Percentiles rank a stretch among this genome's conserved stretches.
Evolutionary conservation across 2,888 invertebrate species (phyloP).

Genomic region (Fragum whitleyi): DNA sequence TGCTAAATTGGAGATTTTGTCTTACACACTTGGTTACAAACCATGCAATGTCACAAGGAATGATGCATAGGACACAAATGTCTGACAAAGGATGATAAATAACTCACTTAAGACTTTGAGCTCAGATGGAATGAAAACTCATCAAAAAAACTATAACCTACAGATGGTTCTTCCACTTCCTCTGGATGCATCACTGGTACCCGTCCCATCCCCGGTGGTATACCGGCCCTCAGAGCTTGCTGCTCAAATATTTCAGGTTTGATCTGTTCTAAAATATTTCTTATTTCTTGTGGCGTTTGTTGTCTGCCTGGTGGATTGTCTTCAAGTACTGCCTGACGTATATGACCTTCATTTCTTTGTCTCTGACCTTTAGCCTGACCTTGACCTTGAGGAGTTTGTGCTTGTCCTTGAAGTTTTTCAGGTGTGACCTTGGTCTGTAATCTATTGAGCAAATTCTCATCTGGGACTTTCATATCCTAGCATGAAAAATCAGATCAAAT

Average conservation of each 20-base stretch:
- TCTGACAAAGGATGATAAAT: no score
- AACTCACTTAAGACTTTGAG: no score
- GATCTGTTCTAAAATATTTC: not conserved
- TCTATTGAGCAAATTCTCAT: conserved; percentile 19
- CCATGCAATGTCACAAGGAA: no score
- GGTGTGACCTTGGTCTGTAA: conserved; percentile 28
- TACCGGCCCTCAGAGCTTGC: not conserved
- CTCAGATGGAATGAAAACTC: no score
- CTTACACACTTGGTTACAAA: no score
- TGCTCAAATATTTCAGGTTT: not conserved
- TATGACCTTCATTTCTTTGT: conserved; percentile 4
- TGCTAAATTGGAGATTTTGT: no score
- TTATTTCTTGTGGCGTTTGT: not conserved
- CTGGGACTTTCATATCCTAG: conserved; percentile 31
- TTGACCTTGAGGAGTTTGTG: not conserved
- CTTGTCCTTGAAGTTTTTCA: conserved; percentile 27
- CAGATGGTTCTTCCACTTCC: conserved; percentile 40
- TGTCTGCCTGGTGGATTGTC: conserved; percentile 18
- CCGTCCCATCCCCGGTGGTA: conserved; percentile 11
- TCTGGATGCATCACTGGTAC: conserved; percentile 57
- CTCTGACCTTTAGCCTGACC: not conserved
- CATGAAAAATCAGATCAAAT: no score
- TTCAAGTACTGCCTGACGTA: not conserved
- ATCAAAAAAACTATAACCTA: not conserved
- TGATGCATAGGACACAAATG: no score